Evolutionary conservation across 2,113 vertebrate genomes (phyloP).

Genomic region (Mus spicilegus): DNA sequence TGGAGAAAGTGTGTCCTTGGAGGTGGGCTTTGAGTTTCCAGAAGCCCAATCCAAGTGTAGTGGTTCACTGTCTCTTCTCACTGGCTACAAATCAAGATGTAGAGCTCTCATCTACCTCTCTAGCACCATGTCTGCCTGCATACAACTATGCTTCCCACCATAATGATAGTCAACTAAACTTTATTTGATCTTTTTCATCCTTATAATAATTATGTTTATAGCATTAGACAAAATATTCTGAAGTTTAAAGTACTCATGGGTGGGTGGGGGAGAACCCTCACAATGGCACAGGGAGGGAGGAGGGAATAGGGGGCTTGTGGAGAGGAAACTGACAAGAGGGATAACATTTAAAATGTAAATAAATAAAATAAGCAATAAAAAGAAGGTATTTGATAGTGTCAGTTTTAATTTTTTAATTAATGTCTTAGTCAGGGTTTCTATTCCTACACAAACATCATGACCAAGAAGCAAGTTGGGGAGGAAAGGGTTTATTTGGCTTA

Average conservation of each 20-base stretch:
- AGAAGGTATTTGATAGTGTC: slow-evolving; percentile 46
- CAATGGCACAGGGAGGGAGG: too few species aligned
- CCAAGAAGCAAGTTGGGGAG: too few species aligned
- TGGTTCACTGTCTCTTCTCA: neutral
- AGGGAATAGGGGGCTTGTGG: too few species aligned
- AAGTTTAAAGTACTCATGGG: slow-evolving; percentile 26
- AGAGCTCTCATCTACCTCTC: neutral
- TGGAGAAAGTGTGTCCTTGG: neutral
- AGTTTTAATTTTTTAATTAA: neutral
- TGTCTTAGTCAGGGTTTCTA: too few species aligned
- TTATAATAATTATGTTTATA: neutral
- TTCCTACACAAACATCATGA: too few species aligned
- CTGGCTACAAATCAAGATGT: neutral
- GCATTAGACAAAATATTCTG: neutral
- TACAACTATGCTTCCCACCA: neutral
- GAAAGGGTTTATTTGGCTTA: too few species aligned
- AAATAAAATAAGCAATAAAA: too few species aligned
- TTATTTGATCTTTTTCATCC: neutral
- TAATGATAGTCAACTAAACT: neutral
- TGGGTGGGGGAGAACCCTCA: too few species aligned
- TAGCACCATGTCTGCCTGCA: neutral
- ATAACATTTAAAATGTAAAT: too few species aligned
- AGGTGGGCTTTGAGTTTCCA: neutral
- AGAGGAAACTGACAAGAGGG: too few species aligned
- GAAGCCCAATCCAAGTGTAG: neutral